Conservation (phyloP, 1,140 invertebrate genomes). For the Caligus rogercresseyi region DNA sequence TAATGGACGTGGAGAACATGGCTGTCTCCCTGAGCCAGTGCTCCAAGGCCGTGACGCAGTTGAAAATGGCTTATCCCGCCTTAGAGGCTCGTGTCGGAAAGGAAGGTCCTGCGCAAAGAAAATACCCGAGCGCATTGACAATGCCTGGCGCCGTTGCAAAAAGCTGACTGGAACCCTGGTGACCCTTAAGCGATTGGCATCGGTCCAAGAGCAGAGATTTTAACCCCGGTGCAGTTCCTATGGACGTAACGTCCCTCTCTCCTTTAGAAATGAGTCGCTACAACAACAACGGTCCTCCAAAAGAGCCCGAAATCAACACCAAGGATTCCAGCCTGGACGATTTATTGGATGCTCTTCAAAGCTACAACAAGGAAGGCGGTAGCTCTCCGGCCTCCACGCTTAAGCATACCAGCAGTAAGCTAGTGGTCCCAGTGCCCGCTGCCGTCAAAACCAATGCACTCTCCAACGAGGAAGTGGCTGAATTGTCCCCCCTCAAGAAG, state of each 20-base stretch:
- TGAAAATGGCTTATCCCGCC: conserved; percentile 73
- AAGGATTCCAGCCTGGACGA: background rate
- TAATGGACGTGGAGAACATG: conserved; percentile 90
- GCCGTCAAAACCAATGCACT: conserved; percentile 2
- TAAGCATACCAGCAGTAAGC: background rate
- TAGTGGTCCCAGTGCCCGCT: conserved; percentile 15
- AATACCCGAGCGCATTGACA: conserved; percentile 78
- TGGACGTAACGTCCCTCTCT: background rate
- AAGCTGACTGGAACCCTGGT: conserved; percentile 88
- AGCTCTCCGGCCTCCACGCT: background rate
- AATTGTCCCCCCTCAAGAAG: conserved; percentile 5
- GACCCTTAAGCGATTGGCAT: conserved; percentile 53
- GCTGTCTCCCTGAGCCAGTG: conserved; percentile 71
- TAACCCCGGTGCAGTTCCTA: background rate
- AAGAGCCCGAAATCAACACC: background rate
- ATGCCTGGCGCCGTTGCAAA: conserved; percentile 74
- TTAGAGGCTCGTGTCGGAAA: conserved; percentile 45
- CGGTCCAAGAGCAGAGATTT: conserved; percentile 23
- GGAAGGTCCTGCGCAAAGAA: conserved; percentile 44
- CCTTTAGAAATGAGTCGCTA: background rate
- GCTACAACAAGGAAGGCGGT: background rate
- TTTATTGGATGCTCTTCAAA: conserved; percentile 7
- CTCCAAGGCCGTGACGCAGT: conserved; percentile 77
- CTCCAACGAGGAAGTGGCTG: conserved; percentile 17
- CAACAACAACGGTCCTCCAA: background rate